Percentiles rank a stretch among this genome's conserved stretches.
Conservation (phyloP, 2,113 vertebrate species). For the Anguilla japonica region DNA sequence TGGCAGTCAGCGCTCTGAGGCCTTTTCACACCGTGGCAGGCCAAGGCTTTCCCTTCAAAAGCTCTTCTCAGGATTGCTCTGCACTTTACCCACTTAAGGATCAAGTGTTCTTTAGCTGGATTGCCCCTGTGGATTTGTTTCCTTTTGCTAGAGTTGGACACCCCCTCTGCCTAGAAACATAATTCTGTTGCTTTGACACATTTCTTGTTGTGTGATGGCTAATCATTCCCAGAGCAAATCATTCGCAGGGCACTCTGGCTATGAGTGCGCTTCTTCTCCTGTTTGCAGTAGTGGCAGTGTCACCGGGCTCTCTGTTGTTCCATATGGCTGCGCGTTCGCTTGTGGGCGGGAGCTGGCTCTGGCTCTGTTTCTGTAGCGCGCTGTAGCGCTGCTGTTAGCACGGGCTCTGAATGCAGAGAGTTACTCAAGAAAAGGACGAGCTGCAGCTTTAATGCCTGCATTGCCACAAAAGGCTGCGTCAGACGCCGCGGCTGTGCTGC, state of each 20-base stretch:
- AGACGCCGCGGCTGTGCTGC: neutral
- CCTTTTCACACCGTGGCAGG: neutral
- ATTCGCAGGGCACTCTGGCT: neutral
- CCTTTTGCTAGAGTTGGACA: neutral
- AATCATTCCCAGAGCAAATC: neutral
- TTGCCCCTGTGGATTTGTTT: neutral
- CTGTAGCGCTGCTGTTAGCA: neutral
- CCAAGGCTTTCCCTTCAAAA: neutral
- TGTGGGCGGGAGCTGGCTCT: neutral
- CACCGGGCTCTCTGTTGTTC: neutral
- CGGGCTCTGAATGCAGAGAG: neutral
- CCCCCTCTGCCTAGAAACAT: neutral
- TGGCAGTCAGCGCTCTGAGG: neutral
- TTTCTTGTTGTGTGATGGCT: neutral
- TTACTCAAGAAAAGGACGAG: neutral
- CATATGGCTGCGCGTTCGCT: neutral
- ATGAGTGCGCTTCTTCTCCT: neutral
- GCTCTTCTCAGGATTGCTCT: neutral
- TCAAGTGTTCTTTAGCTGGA: neutral
- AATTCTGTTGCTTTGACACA: neutral
- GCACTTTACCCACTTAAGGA: conserved; percentile 13
- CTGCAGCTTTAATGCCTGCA: neutral
- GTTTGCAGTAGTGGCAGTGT: neutral
- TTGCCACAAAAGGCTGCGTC: neutral
- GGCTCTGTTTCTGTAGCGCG: neutral